Conservation (phyloP, 2,888 invertebrate genomes). For the Chaitophorus viminalis region DNA sequence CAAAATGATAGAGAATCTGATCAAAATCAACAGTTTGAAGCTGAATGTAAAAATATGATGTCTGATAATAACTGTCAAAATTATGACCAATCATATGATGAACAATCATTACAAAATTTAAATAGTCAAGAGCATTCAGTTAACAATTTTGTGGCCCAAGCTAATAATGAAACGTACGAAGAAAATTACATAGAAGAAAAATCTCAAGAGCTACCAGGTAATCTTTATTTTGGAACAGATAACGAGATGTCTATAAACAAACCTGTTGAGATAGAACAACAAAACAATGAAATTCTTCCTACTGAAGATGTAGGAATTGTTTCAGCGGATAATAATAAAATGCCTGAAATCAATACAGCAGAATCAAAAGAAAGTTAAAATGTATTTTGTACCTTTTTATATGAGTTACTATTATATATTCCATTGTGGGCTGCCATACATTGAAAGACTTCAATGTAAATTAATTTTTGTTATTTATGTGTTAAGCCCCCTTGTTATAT, state of each 20-base stretch:
- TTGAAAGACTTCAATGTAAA: background rate
- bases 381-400: background rate
- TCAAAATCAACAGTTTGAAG: conserved; percentile 10
- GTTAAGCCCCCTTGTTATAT: background rate
- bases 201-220: background rate
- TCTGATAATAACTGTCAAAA: background rate
- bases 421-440: background rate
- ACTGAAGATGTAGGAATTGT: background rate
- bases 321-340: background rate
- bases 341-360: background rate
- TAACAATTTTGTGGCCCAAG: background rate
- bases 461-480: background rate
- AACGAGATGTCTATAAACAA: background rate
- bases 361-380: conserved; percentile 38
- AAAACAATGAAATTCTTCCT: background rate
- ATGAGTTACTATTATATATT: background rate
- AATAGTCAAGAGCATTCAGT: background rate
- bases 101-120: background rate
- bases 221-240: conserved; percentile 37
- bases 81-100: conserved; percentile 6
- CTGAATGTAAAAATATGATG: background rate
- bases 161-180: background rate
- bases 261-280: conserved; percentile 2
- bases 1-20: conserved; percentile 19
- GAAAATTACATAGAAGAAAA: conserved; percentile 1